Evolutionary conservation across 2,113 vertebrate genomes (phyloP).

Genomic region (Campylomormyrus numenius): DNA sequence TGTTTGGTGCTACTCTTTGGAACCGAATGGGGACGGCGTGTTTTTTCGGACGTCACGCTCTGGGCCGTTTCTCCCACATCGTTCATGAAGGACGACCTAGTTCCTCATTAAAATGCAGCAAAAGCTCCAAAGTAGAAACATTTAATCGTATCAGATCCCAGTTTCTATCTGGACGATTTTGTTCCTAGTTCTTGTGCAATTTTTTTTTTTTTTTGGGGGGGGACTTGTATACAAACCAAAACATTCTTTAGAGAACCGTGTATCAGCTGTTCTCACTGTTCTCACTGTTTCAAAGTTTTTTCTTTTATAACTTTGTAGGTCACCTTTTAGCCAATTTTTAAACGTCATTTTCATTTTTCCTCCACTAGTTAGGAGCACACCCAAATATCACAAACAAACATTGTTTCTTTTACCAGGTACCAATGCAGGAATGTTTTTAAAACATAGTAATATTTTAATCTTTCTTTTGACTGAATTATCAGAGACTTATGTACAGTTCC

Average conservation of each 20-base stretch:
- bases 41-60: constrained; percentile 17
- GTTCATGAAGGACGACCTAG: constrained; percentile 10
- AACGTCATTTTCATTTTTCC: background rate
- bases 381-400: background rate
- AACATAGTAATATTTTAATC: constrained; percentile 44
- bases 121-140: background rate
- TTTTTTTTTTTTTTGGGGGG: constrained; percentile 7
- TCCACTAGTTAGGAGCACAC: background rate
- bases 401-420: constrained; percentile 30
- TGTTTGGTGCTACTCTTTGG: constrained; percentile 50
- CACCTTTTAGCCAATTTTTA: background rate
- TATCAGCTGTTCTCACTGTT: constrained; percentile 9
- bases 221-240: constrained; percentile 45
- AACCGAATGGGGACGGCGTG: constrained; percentile 21
- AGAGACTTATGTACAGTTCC: constrained; percentile 59
- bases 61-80: constrained; percentile 20
- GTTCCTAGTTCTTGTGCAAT: constrained; percentile 37
- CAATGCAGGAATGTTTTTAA: constrained; percentile 27
- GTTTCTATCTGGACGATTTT: constrained; percentile 21
- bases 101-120: background rate
- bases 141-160: constrained; percentile 7
- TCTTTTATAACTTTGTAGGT: constrained; percentile 47
- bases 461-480: constrained; percentile 51
- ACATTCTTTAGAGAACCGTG: constrained; percentile 31
- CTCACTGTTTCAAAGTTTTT: constrained; percentile 25